phyloP scores from a whole-genome alignment of 2,113 vertebrate genomes.

The Planiliza haematocheilus region DNA sequence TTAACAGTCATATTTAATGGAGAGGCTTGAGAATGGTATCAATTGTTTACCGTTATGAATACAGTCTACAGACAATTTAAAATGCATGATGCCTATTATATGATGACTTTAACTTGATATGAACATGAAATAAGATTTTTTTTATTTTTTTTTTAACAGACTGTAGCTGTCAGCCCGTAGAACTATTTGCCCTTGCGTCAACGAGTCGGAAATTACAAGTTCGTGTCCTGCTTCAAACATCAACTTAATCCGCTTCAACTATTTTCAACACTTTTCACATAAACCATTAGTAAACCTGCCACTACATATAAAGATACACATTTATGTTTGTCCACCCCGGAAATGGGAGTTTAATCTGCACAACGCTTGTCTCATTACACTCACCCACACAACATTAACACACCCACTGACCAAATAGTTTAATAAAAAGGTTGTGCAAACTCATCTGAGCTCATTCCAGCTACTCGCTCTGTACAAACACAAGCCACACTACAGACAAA shows the following conservation, averaged over 20 bases:
- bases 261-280: conserved; percentile 13
- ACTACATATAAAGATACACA: conserved; percentile 22
- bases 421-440: conserved; percentile 70
- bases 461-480: conserved; percentile 17
- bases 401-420: conserved; percentile 27
- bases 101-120: too few species aligned
- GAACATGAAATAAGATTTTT: too few species aligned
- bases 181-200: background rate
- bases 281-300: conserved; percentile 5
- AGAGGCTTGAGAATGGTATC: background rate
- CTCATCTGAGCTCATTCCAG: conserved; percentile 43
- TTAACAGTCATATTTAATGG: background rate
- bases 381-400: conserved; percentile 34
- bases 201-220: background rate
- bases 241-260: conserved; percentile 8
- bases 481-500: conserved; percentile 29
- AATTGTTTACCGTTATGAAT: too few species aligned
- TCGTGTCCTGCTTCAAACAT: conserved; percentile 8
- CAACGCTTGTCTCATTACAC: conserved; percentile 33
- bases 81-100: too few species aligned
- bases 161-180: background rate
- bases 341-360: conserved; percentile 37
- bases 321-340: conserved; percentile 14
- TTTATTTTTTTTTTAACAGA: too few species aligned
- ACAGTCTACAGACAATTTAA: too few species aligned